Evolutionary conservation across 2,113 vertebrate species (phyloP), one percentile per base, ranked within the genome.

Genomic region (Dolichotis patagonum): DNA sequence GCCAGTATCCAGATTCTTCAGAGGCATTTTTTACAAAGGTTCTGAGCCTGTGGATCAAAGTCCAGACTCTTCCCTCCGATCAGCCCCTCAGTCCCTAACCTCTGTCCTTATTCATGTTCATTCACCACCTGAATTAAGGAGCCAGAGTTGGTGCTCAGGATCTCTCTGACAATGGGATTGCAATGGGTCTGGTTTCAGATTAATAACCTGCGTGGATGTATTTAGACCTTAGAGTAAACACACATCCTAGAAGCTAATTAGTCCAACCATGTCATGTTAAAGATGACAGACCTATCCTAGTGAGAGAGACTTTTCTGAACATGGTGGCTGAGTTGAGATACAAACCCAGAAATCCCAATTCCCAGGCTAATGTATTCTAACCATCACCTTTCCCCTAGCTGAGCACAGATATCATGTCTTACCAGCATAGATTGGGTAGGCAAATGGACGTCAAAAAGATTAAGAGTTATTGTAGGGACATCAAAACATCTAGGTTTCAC

Each of bases 41-140:
- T 96, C 92, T 94, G 85, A 96, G 96, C 46, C 92, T 65, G 13
- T 67, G 60, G 90, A 97, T 97, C 54, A 97, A 98, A 98, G 96
- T n/a, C 62, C 38, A 56, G 49, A 77, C 71, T 92, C 52, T 43
- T 92, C 81, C 46, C 54, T 17, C 77, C 88, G 77, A 95, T 94
- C 69, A 65, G 63, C 63, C 58, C 65, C 7, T 10, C 11, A 16
- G 81, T 84, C 75, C 83, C 85, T 95, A 81, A 85, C 90, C 90
- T 95, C 94, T 82, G 46, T 90, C 43, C 85, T 71, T 92, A 60
- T 8, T 13, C 24, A 69, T 90, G 41, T 2, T 20, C 86, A 26
- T 54, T 56, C 30, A 20, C 58, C 62, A 2, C 71, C 77, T 77
- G 84, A 82, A 93, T 84, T 75, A 81, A 88, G 77, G 58, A 71